phyloP scores from a whole-genome alignment of 2,797 vertebrate genomes.

The Yasuhikotakia modesta region DNA sequence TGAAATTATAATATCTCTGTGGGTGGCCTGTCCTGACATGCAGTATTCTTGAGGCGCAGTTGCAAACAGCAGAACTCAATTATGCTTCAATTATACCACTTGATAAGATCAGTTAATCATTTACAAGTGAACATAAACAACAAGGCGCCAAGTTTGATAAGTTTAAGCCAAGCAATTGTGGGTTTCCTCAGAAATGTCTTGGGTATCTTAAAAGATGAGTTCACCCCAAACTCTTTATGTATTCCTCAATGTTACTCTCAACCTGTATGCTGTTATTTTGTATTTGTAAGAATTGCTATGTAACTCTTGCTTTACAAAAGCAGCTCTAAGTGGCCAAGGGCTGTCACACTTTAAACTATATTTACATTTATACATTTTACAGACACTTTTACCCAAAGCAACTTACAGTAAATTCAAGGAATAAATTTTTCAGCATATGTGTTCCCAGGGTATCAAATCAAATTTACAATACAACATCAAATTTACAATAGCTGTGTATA shows the following conservation, averaged over 20 bases:
- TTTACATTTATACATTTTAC: neutral
- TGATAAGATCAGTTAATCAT: neutral
- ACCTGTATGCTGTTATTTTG: neutral
- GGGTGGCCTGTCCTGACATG: constrained; percentile 23
- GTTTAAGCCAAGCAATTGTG: neutral
- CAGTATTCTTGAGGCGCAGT: neutral
- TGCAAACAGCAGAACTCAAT: neutral
- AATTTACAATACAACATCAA: too few species aligned
- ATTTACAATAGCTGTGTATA: too few species aligned
- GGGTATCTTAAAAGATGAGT: neutral
- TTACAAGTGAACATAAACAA: neutral
- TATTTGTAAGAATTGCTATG: too few species aligned
- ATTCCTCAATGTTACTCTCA: neutral
- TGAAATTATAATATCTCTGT: neutral
- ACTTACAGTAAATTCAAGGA: too few species aligned
- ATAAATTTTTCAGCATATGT: too few species aligned
- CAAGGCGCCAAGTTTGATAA: neutral
- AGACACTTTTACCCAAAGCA: too few species aligned
- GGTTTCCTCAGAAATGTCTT: neutral
- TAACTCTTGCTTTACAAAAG: neutral
- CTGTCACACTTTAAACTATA: neutral
- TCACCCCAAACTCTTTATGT: neutral
- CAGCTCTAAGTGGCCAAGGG: neutral
- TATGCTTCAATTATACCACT: neutral
- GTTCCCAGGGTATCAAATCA: too few species aligned